Conservation (phyloP, 2,888 invertebrate species). For the Scaptomyza tumidula region DNA sequence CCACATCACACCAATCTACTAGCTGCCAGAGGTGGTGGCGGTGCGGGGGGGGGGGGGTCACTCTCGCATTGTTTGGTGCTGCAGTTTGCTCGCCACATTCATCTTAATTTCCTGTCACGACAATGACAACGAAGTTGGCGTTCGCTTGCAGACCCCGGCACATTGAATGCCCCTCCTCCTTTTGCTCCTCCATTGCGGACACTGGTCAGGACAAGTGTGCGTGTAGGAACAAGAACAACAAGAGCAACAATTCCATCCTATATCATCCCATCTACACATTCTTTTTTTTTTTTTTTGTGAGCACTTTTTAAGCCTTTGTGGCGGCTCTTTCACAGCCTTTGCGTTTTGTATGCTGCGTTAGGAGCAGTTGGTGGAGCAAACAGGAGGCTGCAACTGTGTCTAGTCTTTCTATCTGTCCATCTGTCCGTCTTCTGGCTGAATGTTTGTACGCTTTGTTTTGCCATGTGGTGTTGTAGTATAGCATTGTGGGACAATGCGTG, state of each 20-base stretch:
- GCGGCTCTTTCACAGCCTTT: constrained; percentile 58
- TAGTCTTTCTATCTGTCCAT: constrained; percentile 16
- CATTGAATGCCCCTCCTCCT: constrained; percentile 13
- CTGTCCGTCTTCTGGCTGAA: constrained; percentile 23
- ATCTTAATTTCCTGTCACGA: constrained; percentile 80
- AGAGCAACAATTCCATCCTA: background rate
- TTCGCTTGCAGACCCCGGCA: constrained; percentile 15
- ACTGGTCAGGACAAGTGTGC: constrained; percentile 53
- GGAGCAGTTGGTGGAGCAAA: background rate
- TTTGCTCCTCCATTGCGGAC: constrained; percentile 14
- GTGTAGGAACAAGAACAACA: constrained; percentile 37
- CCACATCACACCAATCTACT: background rate
- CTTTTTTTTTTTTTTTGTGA: constrained; percentile 27
- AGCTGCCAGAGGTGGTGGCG: background rate
- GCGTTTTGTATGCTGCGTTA: constrained; percentile 7
- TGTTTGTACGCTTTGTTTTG: constrained; percentile 53
- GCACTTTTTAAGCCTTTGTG: constrained; percentile 74
- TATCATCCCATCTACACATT: constrained; percentile 15
- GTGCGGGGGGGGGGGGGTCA: background rate
- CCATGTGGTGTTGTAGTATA: constrained; percentile 43
- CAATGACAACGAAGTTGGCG: constrained; percentile 73
- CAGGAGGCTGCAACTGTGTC: constrained; percentile 42
- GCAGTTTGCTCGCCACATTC: constrained; percentile 79
- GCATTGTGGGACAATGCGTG: constrained; percentile 35
- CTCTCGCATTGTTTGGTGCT: constrained; percentile 50